These are phyloP conservation scores for Prionailurus bengalensis DNA, from an alignment of 2,113 vertebrate genomes.

Conservation along the genomic window DNA sequence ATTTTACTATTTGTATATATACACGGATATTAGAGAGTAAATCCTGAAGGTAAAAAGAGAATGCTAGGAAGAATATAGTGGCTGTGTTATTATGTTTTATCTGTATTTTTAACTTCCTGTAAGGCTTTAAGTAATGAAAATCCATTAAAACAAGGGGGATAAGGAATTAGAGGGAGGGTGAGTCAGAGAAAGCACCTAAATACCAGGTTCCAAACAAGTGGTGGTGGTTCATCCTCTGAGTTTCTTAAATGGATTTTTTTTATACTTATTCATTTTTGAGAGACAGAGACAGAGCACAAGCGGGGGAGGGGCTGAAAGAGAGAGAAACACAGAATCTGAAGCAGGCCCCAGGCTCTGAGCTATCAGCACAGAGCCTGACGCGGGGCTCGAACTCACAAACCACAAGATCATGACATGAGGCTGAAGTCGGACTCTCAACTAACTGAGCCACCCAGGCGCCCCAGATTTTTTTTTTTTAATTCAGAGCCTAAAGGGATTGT, in stretches of 20 bases:
- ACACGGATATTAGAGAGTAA: not conserved
- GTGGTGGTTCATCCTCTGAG: not conserved
- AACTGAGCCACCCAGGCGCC: no score
- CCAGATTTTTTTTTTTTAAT: not conserved
- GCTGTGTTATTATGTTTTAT: not conserved
- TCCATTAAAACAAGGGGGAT: not conserved
- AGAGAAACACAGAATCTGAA: no score
- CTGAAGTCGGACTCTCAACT: no score
- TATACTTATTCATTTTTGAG: no score
- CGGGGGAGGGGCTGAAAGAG: no score
- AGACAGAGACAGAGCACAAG: no score
- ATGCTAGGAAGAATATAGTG: not conserved
- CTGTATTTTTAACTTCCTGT: conserved; percentile 21
- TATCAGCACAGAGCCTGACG: no score
- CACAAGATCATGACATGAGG: no score
- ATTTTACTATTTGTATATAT: not conserved
- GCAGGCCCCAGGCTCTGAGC: no score
- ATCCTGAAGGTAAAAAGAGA: not conserved
- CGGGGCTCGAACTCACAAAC: no score
- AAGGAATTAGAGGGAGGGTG: not conserved
- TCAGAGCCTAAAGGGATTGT: not conserved
- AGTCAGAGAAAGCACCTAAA: not conserved
- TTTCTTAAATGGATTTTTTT: not conserved
- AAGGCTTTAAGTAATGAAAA: conserved; percentile 38
- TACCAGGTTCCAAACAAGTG: not conserved